Evolutionary conservation across 1,140 invertebrate genomes (phyloP).

Genomic region (Sipha flava): DNA sequence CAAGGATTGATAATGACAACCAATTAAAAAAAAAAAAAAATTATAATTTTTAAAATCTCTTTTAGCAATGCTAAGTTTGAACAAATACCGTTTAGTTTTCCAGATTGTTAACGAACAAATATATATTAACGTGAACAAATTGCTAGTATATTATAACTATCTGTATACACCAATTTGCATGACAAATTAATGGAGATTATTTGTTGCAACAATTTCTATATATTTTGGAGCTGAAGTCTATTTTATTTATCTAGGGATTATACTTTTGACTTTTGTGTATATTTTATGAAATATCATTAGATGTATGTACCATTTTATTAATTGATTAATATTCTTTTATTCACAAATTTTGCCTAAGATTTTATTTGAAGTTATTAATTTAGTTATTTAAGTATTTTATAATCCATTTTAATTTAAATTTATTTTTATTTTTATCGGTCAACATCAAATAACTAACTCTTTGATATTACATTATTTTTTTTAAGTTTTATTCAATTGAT

Average conservation of each 20-base stretch:
- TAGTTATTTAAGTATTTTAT: neutral
- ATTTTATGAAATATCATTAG: neutral
- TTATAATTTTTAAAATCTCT: neutral
- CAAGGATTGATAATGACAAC: neutral
- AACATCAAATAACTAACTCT: too few relatives aligned
- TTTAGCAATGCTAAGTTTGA: neutral
- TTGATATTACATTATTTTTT: too few relatives aligned
- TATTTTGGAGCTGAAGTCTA: neutral
- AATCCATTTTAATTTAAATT: neutral
- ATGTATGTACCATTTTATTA: neutral
- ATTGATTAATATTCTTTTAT: neutral
- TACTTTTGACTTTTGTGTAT: neutral
- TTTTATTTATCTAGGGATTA: neutral
- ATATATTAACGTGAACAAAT: neutral
- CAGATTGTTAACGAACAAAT: neutral
- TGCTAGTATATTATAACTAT: neutral
- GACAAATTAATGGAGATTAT: neutral
- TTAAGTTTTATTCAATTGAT: too few relatives aligned
- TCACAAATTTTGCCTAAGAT: too few relatives aligned
- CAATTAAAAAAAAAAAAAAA: slow-evolving; percentile 3
- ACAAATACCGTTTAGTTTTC: neutral
- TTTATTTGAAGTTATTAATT: neutral
- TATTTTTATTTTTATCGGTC: too few relatives aligned
- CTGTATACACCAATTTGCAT: neutral
- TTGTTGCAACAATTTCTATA: neutral